Conservation (phyloP, 2,797 vertebrate genomes). For the Gobio occitaniae region DNA sequence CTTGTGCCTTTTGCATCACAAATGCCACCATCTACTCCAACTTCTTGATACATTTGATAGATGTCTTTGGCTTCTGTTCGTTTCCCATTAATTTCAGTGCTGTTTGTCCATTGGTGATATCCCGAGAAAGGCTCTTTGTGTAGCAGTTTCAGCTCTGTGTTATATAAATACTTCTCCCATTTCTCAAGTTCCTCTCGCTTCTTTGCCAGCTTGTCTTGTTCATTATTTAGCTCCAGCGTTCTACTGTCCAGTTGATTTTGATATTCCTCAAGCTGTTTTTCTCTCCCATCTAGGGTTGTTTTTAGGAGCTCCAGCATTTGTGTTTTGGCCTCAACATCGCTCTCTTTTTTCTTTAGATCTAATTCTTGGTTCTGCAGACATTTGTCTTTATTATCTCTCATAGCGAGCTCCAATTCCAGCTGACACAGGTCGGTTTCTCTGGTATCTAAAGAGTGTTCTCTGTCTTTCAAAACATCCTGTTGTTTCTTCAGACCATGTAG, state of each 20-base stretch:
- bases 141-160: conserved; percentile 68
- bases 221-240: conserved; percentile 62
- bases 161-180: conserved; percentile 73
- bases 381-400: conserved; percentile 15
- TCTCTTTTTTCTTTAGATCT: conserved; percentile 30
- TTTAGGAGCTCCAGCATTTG: conserved; percentile 34
- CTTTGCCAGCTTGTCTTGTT: conserved; percentile 64
- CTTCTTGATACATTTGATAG: conserved; percentile 54
- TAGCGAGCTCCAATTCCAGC: conserved; percentile 34
- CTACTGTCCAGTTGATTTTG: conserved; percentile 46
- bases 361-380: conserved; percentile 21
- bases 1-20: background rate
- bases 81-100: conserved; percentile 38
- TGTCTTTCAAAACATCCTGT: conserved; percentile 45
- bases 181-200: conserved; percentile 71
- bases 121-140: conserved; percentile 60
- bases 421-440: conserved; percentile 27
- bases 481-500: conserved; percentile 34
- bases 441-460: conserved; percentile 24
- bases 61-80: conserved; percentile 25
- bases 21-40: conserved; percentile 31
- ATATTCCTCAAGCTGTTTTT: conserved; percentile 40
- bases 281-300: conserved; percentile 21
- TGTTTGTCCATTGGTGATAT: conserved; percentile 57
- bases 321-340: background rate